Evolutionary conservation across 2,113 vertebrate species (phyloP).

Genomic region (Emydura subglobosa): DNA sequence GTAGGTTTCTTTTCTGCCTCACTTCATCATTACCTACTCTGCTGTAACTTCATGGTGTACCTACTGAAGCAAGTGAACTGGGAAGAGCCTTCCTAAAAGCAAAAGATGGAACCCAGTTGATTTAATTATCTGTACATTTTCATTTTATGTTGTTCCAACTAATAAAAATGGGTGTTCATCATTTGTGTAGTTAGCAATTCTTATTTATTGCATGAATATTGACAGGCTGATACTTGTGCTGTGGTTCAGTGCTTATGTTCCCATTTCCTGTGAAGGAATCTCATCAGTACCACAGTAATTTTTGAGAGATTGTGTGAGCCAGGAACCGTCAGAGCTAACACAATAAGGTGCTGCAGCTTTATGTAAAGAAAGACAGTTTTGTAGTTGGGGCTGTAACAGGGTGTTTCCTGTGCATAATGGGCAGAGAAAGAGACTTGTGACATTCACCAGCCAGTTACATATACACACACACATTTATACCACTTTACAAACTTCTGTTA

Average conservation of each 20-base stretch:
- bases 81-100: not conserved
- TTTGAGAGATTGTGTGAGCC: not conserved
- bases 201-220: not conserved
- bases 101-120: not conserved
- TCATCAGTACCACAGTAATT: fast-evolving
- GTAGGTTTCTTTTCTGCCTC: not conserved
- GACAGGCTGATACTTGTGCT: not conserved
- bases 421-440: not conserved
- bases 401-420: no score
- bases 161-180: not conserved
- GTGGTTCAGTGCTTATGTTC: not conserved
- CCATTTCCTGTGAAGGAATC: not conserved
- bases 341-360: not conserved
- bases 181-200: not conserved
- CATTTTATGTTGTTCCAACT: not conserved
- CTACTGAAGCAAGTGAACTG: not conserved
- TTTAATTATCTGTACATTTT: not conserved
- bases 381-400: not conserved
- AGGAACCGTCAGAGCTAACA: no score
- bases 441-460: not conserved
- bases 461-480: not conserved
- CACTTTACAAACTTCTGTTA: fast-evolving
- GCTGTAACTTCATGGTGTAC: not conserved
- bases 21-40: not conserved
- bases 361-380: not conserved